phyloP scores from a whole-genome alignment of 64 coral and sea anemone species.

The Orbicella faveolata region DNA sequence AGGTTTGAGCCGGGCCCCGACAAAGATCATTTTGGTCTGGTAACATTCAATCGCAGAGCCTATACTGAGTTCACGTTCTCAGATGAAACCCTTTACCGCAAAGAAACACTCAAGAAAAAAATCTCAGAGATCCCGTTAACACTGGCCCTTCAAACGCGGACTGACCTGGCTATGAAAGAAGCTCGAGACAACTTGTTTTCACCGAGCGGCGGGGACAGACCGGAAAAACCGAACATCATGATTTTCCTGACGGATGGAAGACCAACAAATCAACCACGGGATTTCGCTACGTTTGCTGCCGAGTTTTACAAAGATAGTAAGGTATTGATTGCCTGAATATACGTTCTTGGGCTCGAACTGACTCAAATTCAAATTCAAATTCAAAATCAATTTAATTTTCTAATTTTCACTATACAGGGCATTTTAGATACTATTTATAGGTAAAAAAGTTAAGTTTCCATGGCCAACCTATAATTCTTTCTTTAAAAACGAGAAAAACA shows the following conservation, averaged over 20 bases:
- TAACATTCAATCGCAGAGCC: constrained; percentile 7
- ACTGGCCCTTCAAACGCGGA: background rate
- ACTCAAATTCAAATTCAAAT: no score
- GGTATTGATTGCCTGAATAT: background rate
- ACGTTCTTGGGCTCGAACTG: background rate
- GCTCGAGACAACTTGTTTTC: constrained; percentile 30
- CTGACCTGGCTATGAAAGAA: constrained; percentile 25
- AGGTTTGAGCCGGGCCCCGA: background rate
- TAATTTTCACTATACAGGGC: no score
- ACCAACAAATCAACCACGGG: background rate
- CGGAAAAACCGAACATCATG: constrained; percentile 10
- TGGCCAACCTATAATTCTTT: no score
- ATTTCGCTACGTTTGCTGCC: background rate
- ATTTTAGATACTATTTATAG: no score
- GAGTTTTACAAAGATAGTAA: background rate
- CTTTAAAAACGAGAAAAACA: no score
- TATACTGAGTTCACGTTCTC: background rate
- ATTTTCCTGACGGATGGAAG: constrained; percentile 21
- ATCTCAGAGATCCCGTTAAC: background rate
- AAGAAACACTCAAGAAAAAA: background rate
- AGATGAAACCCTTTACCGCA: background rate
- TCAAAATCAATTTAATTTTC: no score
- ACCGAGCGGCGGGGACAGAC: constrained; percentile 14
- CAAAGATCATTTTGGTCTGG: constrained; percentile 24
- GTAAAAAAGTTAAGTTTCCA: no score